phyloP scores from a whole-genome alignment of 2,888 invertebrate species.

The Argyresthia albistria region DNA sequence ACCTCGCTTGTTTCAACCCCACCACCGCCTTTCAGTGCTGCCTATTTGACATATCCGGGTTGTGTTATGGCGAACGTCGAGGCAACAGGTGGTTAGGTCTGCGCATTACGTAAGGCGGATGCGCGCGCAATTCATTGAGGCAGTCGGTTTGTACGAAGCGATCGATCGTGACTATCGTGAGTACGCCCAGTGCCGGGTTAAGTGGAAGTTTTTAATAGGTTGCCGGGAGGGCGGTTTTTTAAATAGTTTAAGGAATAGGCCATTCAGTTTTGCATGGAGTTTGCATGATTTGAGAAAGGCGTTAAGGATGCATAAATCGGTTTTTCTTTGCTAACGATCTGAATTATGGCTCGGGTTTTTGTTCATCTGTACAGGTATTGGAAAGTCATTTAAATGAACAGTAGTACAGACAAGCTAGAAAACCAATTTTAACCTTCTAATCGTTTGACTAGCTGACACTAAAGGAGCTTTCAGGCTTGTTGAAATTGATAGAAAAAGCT shows the following conservation, averaged over 20 bases:
- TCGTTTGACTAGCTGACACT: no score
- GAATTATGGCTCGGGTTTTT: no score
- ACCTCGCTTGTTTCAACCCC: not conserved
- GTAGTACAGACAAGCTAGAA: no score
- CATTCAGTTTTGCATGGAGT: no score
- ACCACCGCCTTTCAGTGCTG: not conserved
- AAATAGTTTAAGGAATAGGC: not conserved
- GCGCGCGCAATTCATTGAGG: slow-evolving; percentile 66
- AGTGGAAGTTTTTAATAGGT: not conserved
- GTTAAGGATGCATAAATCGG: no score
- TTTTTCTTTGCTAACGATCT: no score
- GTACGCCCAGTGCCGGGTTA: slow-evolving; percentile 40
- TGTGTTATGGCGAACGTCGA: slow-evolving; percentile 23
- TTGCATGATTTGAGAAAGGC: no score
- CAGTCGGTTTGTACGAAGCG: slow-evolving; percentile 42
- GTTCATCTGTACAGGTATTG: no score
- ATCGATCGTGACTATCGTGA: slow-evolving; percentile 61
- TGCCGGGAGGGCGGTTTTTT: not conserved
- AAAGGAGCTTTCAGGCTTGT: no score
- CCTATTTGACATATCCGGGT: slow-evolving; percentile 23
- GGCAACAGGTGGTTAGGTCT: slow-evolving; percentile 58
- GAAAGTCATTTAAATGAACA: no score
- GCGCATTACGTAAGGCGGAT: slow-evolving; percentile 60
- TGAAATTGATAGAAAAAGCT: no score
- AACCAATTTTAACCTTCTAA: no score